A percentile compares a stretch with the other conserved stretches of the same genome.
Evolutionary conservation across 2,888 invertebrate species (phyloP).

Genomic region (Merodon equestris): DNA sequence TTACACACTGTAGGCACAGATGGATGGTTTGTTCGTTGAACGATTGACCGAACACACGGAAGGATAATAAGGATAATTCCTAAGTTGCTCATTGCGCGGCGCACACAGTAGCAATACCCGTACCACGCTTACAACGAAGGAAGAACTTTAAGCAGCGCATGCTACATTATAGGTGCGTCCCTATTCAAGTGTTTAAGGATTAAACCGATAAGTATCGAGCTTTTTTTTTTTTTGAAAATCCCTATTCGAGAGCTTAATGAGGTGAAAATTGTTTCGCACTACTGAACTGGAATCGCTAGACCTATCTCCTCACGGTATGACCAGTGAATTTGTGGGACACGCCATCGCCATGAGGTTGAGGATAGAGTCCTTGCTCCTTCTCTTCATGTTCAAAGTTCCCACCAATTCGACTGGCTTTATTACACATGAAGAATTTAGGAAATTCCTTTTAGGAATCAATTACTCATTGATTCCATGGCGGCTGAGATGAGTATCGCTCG

Average conservation of each 20-base stretch:
- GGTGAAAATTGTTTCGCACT: slow-evolving; percentile 66
- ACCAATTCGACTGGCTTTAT: neutral
- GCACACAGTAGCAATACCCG: no score
- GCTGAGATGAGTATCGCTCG: slow-evolving; percentile 3
- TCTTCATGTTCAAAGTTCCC: neutral
- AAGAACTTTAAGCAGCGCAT: slow-evolving; percentile 47
- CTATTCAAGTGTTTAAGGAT: slow-evolving; percentile 65
- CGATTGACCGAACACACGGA: slow-evolving; percentile 62
- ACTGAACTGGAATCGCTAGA: slow-evolving; percentile 63
- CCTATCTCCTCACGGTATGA: slow-evolving; percentile 35
- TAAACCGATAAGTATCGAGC: slow-evolving; percentile 19
- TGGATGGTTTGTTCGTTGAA: slow-evolving; percentile 31
- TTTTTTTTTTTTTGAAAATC: no score
- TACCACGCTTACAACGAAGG: no score
- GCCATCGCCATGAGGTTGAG: no score
- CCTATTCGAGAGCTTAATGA: slow-evolving; percentile 58
- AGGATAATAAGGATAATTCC: slow-evolving; percentile 68
- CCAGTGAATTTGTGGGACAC: slow-evolving; percentile 60
- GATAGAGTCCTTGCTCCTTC: neutral
- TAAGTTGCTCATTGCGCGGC: slow-evolving; percentile 66
- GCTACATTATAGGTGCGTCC: slow-evolving; percentile 59
- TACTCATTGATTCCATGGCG: slow-evolving; percentile 43
- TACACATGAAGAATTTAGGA: slow-evolving; percentile 13
- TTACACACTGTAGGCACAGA: slow-evolving; percentile 50
- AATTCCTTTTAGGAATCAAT: slow-evolving; percentile 37